phyloP scores from a whole-genome alignment of 2,888 invertebrate species.

The Amblyjoppa fuscipennis region DNA sequence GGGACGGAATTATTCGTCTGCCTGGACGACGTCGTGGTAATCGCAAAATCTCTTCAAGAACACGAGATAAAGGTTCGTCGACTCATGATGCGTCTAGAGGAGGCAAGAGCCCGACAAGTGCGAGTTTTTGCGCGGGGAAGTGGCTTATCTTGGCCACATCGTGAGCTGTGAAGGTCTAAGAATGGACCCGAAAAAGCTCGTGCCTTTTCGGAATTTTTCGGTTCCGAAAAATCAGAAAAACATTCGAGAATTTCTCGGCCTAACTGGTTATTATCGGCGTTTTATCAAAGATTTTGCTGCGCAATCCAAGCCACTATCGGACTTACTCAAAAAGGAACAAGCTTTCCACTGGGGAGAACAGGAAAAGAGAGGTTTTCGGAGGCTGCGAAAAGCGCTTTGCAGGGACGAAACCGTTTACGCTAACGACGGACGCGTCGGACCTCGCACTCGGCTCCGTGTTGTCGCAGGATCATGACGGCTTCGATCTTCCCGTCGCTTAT shows the following conservation, averaged over 20 bases:
- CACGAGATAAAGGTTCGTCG: not conserved
- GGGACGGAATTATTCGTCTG: not conserved
- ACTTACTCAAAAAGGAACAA: constrained; percentile 51
- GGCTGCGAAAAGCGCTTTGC: no score
- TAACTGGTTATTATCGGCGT: no score
- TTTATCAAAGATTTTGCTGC: no score
- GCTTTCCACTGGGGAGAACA: constrained; percentile 36
- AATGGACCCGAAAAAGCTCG: no score
- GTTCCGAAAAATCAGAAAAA: no score
- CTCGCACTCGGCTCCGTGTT: constrained; percentile 51
- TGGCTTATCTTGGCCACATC: no score
- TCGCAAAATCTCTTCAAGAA: not conserved
- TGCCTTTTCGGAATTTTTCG: no score
- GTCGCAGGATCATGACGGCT: not conserved
- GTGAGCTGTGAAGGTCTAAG: no score
- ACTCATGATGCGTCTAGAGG: no score
- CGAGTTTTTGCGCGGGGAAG: no score
- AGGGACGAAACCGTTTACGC: not conserved
- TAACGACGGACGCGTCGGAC: constrained; percentile 59
- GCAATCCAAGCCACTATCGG: not conserved
- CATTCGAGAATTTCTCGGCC: no score
- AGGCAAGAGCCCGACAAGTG: no score
- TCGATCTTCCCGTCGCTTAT: constrained; percentile 52
- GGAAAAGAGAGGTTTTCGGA: constrained; percentile 44
- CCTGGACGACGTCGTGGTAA: not conserved